These are phyloP conservation scores for Catostomus latipinnis DNA, from an alignment of 2,797 vertebrate species.

Conservation along the genomic window DNA sequence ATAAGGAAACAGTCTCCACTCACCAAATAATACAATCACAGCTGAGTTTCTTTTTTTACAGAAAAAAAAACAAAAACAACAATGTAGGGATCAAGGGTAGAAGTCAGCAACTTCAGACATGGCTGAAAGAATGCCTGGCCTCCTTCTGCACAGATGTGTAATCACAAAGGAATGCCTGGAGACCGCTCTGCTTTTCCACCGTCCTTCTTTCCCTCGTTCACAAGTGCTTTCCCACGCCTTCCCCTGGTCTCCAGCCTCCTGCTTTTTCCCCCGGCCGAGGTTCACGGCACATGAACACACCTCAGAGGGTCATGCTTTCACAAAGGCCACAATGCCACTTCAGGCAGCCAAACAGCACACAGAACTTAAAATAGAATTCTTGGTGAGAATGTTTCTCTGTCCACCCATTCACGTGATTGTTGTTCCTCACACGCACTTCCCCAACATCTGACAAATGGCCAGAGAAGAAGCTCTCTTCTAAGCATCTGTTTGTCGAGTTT, in stretches of 20 bases:
- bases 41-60: too few relatives aligned
- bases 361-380: slow-evolving; percentile 48
- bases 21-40: not conserved
- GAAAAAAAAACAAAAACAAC: too few relatives aligned
- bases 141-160: slow-evolving; percentile 76
- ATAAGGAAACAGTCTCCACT: not conserved
- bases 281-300: slow-evolving; percentile 66
- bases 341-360: slow-evolving; percentile 64
- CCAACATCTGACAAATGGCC: slow-evolving; percentile 16
- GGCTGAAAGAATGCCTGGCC: slow-evolving; percentile 80
- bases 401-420: slow-evolving; percentile 42
- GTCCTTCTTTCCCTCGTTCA: slow-evolving; percentile 68
- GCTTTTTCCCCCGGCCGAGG: slow-evolving; percentile 52
- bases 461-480: slow-evolving; percentile 27
- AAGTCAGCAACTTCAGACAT: slow-evolving; percentile 64
- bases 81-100: slow-evolving; percentile 41
- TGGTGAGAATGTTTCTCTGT: slow-evolving; percentile 34
- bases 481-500: slow-evolving; percentile 47
- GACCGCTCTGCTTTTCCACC: slow-evolving; percentile 81
- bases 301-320: slow-evolving; percentile 72
- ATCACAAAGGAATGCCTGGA: slow-evolving; percentile 85
- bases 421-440: slow-evolving; percentile 38
- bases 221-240: slow-evolving; percentile 58
- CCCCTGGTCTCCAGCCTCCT: slow-evolving; percentile 45
- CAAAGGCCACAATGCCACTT: slow-evolving; percentile 64